phyloP scores from a whole-genome alignment of 2,113 vertebrate genomes.

The Physeter macrocephalus region DNA sequence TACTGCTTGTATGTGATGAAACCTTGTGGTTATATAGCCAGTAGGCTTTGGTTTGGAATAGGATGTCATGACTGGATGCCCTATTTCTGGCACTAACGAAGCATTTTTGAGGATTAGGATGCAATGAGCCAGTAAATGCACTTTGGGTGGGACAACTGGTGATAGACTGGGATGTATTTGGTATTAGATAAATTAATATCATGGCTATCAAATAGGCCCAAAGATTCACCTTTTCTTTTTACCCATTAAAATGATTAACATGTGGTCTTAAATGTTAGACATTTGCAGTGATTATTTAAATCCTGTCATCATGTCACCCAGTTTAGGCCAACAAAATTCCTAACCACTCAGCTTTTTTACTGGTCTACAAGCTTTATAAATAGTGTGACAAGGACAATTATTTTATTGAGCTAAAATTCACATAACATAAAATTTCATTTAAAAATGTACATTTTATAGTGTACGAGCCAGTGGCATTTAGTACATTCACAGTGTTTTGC shows the following conservation, averaged over 20 bases:
- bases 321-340: neutral
- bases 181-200: constrained; percentile 1
- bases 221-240: neutral
- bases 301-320: neutral
- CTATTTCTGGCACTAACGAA: neutral
- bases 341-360: neutral
- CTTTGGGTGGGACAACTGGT: neutral
- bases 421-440: neutral
- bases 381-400: neutral
- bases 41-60: neutral
- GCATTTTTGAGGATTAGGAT: neutral
- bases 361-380: neutral
- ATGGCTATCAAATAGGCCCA: neutral
- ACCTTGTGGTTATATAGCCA: neutral
- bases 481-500: neutral
- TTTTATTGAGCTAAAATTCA: constrained; percentile 18
- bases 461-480: neutral
- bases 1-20: neutral
- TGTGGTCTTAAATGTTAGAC: neutral
- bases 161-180: neutral
- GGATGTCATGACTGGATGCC: neutral
- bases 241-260: neutral
- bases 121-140: neutral
- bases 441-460: neutral
- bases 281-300: neutral